Evolutionary conservation across 2,888 invertebrate genomes (phyloP), one percentile per base, ranked within the genome.

Genomic region (Gerris lacustris): DNA sequence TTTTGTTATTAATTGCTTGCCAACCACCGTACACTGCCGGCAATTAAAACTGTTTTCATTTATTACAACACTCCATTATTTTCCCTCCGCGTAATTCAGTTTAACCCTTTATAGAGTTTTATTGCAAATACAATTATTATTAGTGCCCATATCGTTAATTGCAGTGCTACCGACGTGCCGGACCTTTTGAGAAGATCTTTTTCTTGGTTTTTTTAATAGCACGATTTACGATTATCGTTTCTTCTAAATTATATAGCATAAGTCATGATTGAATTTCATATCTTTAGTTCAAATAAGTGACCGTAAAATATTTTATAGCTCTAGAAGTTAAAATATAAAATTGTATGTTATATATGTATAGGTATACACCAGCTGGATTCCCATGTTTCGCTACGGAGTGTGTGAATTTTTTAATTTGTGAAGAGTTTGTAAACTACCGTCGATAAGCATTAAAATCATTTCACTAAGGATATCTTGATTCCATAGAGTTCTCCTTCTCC

Each of bases 51-150:
- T 11, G 11, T 55, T 55, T 55, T 55, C 15, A 55, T 55, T 55
- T 55, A 55, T 55, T 55, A 55, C 55, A 55, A 15, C 55, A 55
- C 9, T 55, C 55, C 55, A 55, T 55, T 55, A 55, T 55, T 55
- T 11, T 55, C 15, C 11, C 55, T 11, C 15, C 55, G 55, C 15
- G 15, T 11, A 11, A 55, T 55, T 55, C 55, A 9, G 55, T 55
- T 55, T 15, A 11, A 11, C 15, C 15, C 15, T 55, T 55, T 11
- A 55, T 15, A 11, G 11, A 55, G 55, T 9, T 55, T 55, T 55
- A 55, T 55, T 55, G 15, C 55, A 55, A 55, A 11, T 55, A 11
- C 15, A 55, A 55, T 55, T 55, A 55, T 55, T 55, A 55, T 55
- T 31, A 31, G 31, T 11, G 55, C 55, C 15, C 15, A 55, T 55